phyloP scores from a whole-genome alignment of 2,888 invertebrate genomes.

The Rhamnusium bicolor region DNA sequence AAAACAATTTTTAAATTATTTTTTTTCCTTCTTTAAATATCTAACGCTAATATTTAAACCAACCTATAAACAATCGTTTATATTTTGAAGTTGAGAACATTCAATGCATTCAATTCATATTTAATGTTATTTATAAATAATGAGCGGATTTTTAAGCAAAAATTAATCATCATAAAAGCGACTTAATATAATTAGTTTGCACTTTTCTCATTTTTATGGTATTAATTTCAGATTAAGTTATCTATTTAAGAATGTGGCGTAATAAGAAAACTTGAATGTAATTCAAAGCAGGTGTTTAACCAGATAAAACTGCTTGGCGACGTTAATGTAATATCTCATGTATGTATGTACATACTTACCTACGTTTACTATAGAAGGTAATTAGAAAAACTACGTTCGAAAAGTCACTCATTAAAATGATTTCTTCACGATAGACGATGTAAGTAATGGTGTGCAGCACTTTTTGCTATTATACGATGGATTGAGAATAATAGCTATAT shows the following conservation, averaged over 20 bases:
- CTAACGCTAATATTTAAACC: neutral
- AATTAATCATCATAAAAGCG: conserved; percentile 1
- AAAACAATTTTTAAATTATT: too few relatives aligned
- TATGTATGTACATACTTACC: too few relatives aligned
- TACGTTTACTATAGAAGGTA: neutral
- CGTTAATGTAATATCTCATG: neutral
- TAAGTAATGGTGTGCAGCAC: too few relatives aligned
- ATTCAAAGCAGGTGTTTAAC: conserved; percentile 28
- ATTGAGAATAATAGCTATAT: too few relatives aligned
- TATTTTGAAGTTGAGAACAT: neutral
- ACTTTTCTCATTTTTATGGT: conserved; percentile 24
- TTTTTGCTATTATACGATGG: too few relatives aligned
- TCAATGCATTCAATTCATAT: neutral
- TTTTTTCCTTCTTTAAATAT: too few relatives aligned
- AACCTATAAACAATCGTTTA: neutral
- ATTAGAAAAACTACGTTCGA: neutral
- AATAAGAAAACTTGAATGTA: conserved; percentile 14
- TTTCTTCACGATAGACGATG: too few relatives aligned
- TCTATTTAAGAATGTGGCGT: conserved; percentile 6
- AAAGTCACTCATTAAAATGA: too few relatives aligned
- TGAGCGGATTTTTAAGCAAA: neutral
- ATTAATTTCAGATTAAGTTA: conserved; percentile 8
- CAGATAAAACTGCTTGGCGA: conserved; percentile 16
- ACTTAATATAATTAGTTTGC: conserved; percentile 14
- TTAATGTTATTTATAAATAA: neutral